Conservation (phyloP, 1,140 invertebrate genomes). For the Popillia japonica region DNA sequence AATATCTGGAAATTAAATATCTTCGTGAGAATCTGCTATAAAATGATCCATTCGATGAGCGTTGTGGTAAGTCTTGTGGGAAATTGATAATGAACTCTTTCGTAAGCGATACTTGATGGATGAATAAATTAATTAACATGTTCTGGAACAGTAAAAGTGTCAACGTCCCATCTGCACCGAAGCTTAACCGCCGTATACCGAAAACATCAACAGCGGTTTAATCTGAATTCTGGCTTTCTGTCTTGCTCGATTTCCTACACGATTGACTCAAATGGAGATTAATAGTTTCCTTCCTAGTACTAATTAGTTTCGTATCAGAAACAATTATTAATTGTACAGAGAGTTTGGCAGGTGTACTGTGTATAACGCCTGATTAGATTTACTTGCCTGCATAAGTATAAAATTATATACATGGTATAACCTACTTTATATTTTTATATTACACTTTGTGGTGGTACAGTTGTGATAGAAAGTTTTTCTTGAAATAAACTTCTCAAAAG, state of each 20-base stretch:
- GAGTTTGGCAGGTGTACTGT: not conserved
- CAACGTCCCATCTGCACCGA: not conserved
- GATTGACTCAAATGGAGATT: not conserved
- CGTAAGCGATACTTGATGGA: slow-evolving; percentile 31
- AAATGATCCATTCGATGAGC: not conserved
- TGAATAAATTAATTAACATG: slow-evolving; percentile 29
- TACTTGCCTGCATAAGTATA: not conserved
- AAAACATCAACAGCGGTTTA: not conserved
- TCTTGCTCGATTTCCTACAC: not conserved
- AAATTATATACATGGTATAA: no score
- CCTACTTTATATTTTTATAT: no score
- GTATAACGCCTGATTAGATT: not conserved
- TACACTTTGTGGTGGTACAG: no score
- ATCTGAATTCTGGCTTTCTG: not conserved
- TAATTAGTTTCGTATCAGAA: not conserved
- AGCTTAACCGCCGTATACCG: not conserved
- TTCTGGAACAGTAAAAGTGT: not conserved
- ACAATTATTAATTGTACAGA: not conserved
- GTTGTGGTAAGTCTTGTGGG: not conserved
- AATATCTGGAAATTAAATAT: slow-evolving; percentile 16
- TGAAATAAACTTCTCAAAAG: no score
- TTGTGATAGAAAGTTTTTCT: no score
- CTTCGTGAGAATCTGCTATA: slow-evolving; percentile 7
- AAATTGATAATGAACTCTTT: slow-evolving; percentile 1
- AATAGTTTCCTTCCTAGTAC: not conserved